Evolutionary conservation across 2,888 invertebrate species (phyloP), one percentile per base, ranked within the genome.

Genomic region (Caenorhabditis afra): DNA sequence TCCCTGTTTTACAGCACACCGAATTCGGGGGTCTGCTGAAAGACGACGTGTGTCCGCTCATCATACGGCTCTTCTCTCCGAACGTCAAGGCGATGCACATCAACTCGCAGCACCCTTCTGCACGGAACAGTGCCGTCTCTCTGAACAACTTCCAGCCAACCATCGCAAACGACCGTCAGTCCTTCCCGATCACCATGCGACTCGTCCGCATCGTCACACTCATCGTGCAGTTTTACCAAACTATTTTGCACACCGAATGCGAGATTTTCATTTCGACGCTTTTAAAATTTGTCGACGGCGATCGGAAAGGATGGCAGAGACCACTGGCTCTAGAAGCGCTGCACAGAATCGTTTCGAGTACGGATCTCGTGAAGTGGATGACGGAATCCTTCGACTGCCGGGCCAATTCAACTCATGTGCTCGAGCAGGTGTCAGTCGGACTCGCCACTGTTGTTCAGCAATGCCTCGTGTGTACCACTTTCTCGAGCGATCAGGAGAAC

Each of bases 1-100:
- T 18, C 39, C 41, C 18, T 44, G 14, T n/a, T 39, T 81, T 87
- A 44, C 91, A 96, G 95, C 96, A 96, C 91, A 93, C 94, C 5
- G 97, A 98, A 91, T 97, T 98, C 91, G 94, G 95, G 87, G 95
- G 96, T 90, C 92, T 99, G 41, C 91, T 99, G 66, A 98, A 97
- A 91, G 98, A 99, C 91, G 94, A 96, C 81, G 97, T 99, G 0
- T 99, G 98, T 91, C 97, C 98, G 0, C 93, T 99, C 87, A 95
- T 99, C n/a, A 98, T 99, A 84, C 95, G 97, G 91, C 92, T 99
- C 77, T 98, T 99, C 91, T 98, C 98, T 23, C 98, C 98, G 12
- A 98, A 97, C 91, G 95, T 98, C n/a, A 98, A 98, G 87, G 96
- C 71, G 12, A 66, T 77, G 65, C 73, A 79, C 65, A 58, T 82